Evolutionary conservation across 2,888 invertebrate genomes (phyloP).

Genomic region (Muscina levida): DNA sequence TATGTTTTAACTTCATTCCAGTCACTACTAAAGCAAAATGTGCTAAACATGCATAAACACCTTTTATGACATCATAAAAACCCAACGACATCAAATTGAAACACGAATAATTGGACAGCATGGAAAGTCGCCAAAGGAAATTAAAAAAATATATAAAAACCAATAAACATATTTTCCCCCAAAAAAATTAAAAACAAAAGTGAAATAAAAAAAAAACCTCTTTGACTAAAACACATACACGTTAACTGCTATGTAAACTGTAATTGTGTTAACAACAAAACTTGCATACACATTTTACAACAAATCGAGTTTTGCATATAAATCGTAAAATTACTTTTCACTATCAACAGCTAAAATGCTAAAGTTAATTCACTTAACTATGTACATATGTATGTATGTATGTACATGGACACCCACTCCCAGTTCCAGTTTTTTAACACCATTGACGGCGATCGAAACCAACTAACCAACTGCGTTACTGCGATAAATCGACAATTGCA

Average conservation of each 20-base stretch:
- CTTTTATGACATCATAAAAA: constrained; percentile 37
- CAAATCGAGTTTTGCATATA: constrained; percentile 54
- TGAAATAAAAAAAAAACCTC: constrained; percentile 6
- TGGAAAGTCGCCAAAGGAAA: constrained; percentile 16
- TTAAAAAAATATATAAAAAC: not conserved
- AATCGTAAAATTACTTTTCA: constrained; percentile 48
- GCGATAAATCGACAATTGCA: constrained; percentile 14
- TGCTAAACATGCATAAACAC: constrained; percentile 32
- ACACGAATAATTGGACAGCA: constrained; percentile 22
- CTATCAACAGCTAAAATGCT: not conserved
- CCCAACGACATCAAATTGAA: constrained; percentile 16
- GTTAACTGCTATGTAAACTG: not conserved
- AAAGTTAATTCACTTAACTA: not conserved
- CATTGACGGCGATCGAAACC: not conserved
- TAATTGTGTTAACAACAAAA: constrained; percentile 11
- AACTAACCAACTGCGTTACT: not conserved
- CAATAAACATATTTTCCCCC: not conserved
- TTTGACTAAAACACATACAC: no score
- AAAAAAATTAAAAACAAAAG: constrained; percentile 19
- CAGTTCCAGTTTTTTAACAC: not conserved
- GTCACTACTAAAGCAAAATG: not conserved
- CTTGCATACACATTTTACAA: constrained; percentile 13
- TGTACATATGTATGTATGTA: no score
- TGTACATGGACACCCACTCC: not conserved
- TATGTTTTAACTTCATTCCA: not conserved